Percentiles rank a stretch among this genome's conserved stretches.
Evolutionary conservation across 2,113 vertebrate genomes (phyloP).

Genomic region (Globicephala melas): DNA sequence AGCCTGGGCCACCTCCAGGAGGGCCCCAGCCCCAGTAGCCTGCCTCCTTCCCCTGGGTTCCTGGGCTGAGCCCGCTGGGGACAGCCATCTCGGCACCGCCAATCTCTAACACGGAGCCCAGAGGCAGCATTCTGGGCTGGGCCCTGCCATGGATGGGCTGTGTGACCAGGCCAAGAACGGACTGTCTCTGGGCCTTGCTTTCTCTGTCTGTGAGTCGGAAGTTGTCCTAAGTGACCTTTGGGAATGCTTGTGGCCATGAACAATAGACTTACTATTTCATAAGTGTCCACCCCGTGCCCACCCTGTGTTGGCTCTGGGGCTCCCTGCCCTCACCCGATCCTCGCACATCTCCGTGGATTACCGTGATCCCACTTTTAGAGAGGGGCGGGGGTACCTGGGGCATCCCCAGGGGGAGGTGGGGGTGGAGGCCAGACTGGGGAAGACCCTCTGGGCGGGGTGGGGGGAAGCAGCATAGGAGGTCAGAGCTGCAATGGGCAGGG

Average conservation of each 20-base stretch:
- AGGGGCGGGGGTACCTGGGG: too few species aligned
- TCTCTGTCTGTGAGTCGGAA: not conserved
- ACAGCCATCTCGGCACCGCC: not conserved
- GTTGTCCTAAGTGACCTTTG: not conserved
- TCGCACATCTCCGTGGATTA: accelerated
- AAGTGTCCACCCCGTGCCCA: not conserved
- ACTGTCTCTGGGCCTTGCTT: not conserved
- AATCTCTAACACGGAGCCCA: not conserved
- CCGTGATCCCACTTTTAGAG: not conserved
- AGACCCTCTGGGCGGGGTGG: not conserved
- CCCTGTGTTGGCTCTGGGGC: not conserved
- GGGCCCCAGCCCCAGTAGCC: not conserved
- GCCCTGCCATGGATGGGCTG: not conserved
- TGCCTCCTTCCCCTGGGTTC: conserved; percentile 3
- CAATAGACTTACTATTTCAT: not conserved
- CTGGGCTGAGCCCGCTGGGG: not conserved
- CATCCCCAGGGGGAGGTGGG: not conserved
- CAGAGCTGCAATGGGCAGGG: not conserved
- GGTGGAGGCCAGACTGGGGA: not conserved
- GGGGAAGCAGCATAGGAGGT: not conserved
- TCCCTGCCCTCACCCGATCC: not conserved
- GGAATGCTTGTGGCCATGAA: not conserved
- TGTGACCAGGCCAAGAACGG: not conserved
- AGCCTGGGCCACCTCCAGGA: not conserved
- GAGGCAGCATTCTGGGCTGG: not conserved